A percentile compares a stretch with the other conserved stretches of the same genome.
These are phyloP conservation scores for Stenichneumon culpator DNA, from an alignment of 2,888 invertebrate genomes.

Conservation along the genomic window DNA sequence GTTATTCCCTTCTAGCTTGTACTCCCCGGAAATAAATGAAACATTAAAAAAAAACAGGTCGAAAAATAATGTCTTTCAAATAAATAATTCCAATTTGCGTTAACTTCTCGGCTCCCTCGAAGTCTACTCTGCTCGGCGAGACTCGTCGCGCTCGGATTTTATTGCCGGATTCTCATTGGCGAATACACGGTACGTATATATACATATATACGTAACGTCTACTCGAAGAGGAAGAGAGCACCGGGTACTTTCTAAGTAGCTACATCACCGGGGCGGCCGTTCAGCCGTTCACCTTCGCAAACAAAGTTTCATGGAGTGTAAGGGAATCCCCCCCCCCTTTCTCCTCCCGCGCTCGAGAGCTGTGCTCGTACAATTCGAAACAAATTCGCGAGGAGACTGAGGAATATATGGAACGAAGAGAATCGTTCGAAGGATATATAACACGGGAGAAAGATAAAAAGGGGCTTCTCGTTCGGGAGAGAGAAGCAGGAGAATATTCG, in stretches of 20 bases:
- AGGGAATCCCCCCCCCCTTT: conserved; percentile 23
- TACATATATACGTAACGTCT: conserved; percentile 17
- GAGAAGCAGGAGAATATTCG: conserved; percentile 50
- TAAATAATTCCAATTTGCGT: no score
- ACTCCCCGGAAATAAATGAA: no score
- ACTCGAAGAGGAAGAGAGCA: conserved; percentile 31
- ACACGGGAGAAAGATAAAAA: conserved; percentile 26
- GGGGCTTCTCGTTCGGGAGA: neutral
- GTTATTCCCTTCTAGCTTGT: no score
- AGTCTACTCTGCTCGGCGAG: no score
- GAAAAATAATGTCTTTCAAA: no score
- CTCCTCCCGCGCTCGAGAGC: no score
- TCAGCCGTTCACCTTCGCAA: conserved; percentile 41
- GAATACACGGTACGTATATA: conserved; percentile 2
- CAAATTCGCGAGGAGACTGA: conserved; percentile 48
- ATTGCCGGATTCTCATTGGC: neutral
- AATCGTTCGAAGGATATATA: conserved; percentile 2
- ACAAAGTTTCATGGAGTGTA: conserved; percentile 48
- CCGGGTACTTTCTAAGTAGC: conserved; percentile 62
- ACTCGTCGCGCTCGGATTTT: no score
- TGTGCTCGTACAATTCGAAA: conserved; percentile 52
- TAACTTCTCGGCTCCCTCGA: no score
- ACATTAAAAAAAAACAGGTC: no score
- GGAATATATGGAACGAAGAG: neutral
- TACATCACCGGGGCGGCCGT: conserved; percentile 50